phyloP scores from a whole-genome alignment of 2,888 invertebrate genomes.

The Biston betularia region DNA sequence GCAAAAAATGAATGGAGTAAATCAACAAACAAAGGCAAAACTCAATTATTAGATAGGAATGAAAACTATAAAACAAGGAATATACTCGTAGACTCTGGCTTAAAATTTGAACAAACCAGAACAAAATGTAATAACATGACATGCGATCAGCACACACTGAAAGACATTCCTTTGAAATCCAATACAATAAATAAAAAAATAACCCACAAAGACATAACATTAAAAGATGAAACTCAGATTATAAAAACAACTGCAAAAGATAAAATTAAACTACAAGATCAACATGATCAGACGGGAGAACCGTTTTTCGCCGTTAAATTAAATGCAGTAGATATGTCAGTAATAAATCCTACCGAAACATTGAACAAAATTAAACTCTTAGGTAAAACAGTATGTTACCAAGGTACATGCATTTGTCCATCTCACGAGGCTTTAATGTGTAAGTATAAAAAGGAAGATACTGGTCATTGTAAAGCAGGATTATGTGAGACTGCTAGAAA shows the following conservation, averaged over 20 bases:
- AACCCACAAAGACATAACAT: not conserved
- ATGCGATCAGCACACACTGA: not conserved
- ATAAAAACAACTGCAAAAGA: not conserved
- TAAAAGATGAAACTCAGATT: not conserved
- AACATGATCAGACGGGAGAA: slow-evolving; percentile 42
- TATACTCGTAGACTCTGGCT: not conserved
- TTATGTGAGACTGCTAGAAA: slow-evolving; percentile 46
- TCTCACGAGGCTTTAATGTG: slow-evolving; percentile 14
- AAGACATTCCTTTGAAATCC: not conserved
- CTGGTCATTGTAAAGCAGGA: not conserved
- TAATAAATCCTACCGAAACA: slow-evolving; percentile 51
- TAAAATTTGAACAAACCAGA: not conserved
- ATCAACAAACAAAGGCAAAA: not conserved
- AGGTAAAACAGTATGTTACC: slow-evolving; percentile 47
- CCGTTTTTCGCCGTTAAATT: slow-evolving; percentile 53
- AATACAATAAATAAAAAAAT: not conserved
- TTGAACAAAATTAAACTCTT: slow-evolving; percentile 46
- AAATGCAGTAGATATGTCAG: slow-evolving; percentile 47
- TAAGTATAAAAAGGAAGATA: slow-evolving; percentile 10
- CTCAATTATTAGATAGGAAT: not conserved
- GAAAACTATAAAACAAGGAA: not conserved
- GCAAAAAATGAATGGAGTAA: not conserved
- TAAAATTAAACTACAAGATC: not conserved
- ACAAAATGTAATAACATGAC: not conserved
- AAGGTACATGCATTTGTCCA: slow-evolving; percentile 46